Percentiles rank a stretch among this genome's conserved stretches.
Conservation (phyloP, 2,888 invertebrate genomes). For the Campoletis raptor region DNA sequence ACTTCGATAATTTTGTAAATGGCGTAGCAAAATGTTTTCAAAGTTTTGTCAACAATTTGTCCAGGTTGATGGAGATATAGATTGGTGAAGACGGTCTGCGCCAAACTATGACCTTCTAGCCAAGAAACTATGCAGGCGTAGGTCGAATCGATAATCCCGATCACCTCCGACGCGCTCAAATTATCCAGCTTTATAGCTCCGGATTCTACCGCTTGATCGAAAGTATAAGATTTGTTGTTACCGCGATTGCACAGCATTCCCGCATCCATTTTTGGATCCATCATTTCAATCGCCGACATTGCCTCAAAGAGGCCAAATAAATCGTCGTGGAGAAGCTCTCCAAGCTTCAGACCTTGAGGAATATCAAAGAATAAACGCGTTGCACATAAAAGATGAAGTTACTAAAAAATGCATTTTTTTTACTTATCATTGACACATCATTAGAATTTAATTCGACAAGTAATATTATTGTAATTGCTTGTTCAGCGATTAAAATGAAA, state of each 20-base stretch:
- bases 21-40: constrained; percentile 94
- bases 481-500: neutral
- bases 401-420: neutral
- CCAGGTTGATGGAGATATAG: constrained; percentile 97
- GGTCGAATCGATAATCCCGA: constrained; percentile 97
- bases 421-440: neutral
- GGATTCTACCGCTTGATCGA: constrained; percentile 94
- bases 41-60: constrained; percentile 91
- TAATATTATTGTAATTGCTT: neutral
- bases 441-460: neutral
- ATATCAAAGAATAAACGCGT: neutral
- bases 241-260: constrained; percentile 98
- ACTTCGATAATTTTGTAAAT: constrained; percentile 95
- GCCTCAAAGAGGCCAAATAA: constrained; percentile 97
- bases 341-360: constrained; percentile 90
- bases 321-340: constrained; percentile 96
- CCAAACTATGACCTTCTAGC: constrained; percentile 98
- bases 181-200: constrained; percentile 92
- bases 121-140: constrained; percentile 98
- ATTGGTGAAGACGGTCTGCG: constrained; percentile 98
- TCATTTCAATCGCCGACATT: constrained; percentile 99
- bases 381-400: neutral
- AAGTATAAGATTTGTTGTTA: constrained; percentile 93
- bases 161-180: constrained; percentile 91
- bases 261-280: constrained; percentile 99